Evolutionary conservation across 2,888 invertebrate genomes (phyloP).

Genomic region (Drosophila lutescens): DNA sequence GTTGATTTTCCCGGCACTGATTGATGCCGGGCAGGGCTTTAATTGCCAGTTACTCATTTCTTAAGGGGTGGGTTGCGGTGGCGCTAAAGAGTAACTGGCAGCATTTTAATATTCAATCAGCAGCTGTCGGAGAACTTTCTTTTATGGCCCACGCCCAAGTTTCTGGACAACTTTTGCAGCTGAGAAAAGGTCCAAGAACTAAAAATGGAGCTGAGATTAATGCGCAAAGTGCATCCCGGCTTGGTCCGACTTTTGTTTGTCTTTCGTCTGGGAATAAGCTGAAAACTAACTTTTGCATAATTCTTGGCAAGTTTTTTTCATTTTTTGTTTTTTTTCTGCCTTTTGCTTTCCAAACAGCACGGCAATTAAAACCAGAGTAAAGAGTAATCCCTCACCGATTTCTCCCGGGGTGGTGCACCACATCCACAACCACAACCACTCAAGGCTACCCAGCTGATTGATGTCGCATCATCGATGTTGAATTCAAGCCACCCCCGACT

Average conservation of each 20-base stretch:
- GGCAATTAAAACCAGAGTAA: constrained; percentile 36
- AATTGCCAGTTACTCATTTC: constrained; percentile 53
- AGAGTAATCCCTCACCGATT: not conserved
- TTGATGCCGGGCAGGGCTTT: constrained; percentile 64
- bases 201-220: constrained; percentile 16
- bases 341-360: constrained; percentile 12
- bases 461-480: constrained; percentile 32
- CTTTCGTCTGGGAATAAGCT: constrained; percentile 49
- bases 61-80: not conserved
- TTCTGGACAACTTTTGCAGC: constrained; percentile 34
- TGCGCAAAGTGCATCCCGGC: constrained; percentile 36
- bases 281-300: constrained; percentile 56
- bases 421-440: not conserved
- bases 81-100: constrained; percentile 26
- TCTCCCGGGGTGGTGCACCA: not conserved
- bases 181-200: constrained; percentile 55
- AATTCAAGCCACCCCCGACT: constrained; percentile 25
- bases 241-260: constrained; percentile 30
- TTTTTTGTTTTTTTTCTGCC: not conserved
- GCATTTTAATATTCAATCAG: constrained; percentile 76
- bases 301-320: not conserved
- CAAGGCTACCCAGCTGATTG: constrained; percentile 39
- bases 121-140: constrained; percentile 62
- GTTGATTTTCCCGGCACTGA: constrained; percentile 47
- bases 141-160: constrained; percentile 46